Evolutionary conservation across 2,113 vertebrate species (phyloP), one percentile per base, ranked within the genome.

Genomic region (Heteronetta atricapilla): DNA sequence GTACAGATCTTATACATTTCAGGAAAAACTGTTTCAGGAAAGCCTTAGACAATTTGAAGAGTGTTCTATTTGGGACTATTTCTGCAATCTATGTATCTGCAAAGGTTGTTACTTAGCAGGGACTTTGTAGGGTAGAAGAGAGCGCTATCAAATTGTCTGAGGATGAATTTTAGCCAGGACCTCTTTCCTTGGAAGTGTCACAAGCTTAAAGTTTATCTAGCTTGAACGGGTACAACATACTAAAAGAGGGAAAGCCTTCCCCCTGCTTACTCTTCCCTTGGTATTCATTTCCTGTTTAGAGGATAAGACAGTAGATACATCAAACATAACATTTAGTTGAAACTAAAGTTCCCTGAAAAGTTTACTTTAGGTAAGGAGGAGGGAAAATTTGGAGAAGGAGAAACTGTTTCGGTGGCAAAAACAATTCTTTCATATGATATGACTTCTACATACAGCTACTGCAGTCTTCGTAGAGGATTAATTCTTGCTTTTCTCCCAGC

Each of bases 61-160:
- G 52, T 89, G 50, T 91, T 91, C 82, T 66, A 69, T 74, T 89
- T 94, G 72, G 29, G 36, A n/a, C 6, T 86, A 11, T 87, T 89
- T 77, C 82, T 93, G 36, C 76, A 81, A 36, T 63, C 50, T 40
- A 4, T 86, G 17, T 79, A 40, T 90, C 81, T 86, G 0, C 75
- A 58, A 90, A 93, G 6, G 46, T 86, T 84, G 56, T 56, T 86
- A 55, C 2, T 1, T 90, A 75, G 28, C 26, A 82, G 21, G 23
- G 60, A 72, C 42, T 88, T 86, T 75, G 38, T 19, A 77, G 46
- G 42, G 29, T 19, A 72, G 76, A 90, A 87, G 21, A 85, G 18
- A 88, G 78, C 82, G 34, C 33, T 76, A 38, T 88, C 31, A 29
- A 20, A 64, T 70, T 72, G 33, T 75, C 48, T 85, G 59, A 72